These are phyloP conservation scores for Cerceris ruficornis DNA, from an alignment of 2,888 invertebrate genomes.

Conservation along the genomic window DNA sequence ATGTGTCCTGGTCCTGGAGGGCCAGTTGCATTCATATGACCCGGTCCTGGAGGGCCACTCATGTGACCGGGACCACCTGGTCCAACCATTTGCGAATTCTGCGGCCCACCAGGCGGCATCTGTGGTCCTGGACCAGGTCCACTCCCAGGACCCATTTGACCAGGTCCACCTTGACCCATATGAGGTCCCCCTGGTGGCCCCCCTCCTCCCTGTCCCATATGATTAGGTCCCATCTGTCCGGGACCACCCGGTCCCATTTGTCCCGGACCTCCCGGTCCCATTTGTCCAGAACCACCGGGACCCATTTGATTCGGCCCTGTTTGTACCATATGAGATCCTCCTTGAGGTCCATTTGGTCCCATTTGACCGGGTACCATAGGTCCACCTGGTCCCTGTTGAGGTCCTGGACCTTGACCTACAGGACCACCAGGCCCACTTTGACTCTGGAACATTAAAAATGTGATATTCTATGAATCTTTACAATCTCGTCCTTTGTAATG, in stretches of 20 bases:
- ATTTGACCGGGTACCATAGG: constrained; percentile 72
- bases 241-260: constrained; percentile 70
- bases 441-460: constrained; percentile 61
- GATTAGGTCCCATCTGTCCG: constrained; percentile 68
- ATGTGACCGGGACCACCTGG: constrained; percentile 73
- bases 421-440: constrained; percentile 74
- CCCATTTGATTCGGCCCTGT: constrained; percentile 68
- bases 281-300: constrained; percentile 64
- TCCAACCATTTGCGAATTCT: constrained; percentile 68
- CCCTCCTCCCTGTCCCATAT: constrained; percentile 72
- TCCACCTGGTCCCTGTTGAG: constrained; percentile 75
- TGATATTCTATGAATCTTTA: background rate
- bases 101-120: constrained; percentile 73
- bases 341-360: constrained; percentile 71
- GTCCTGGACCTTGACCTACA: constrained; percentile 70
- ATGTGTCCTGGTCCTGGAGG: constrained; percentile 67
- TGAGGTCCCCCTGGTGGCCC: constrained; percentile 65
- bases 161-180: constrained; percentile 56
- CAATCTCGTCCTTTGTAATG: no score
- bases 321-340: constrained; percentile 69
- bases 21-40: constrained; percentile 64
- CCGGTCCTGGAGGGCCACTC: constrained; percentile 52
- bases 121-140: constrained; percentile 52
- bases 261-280: constrained; percentile 61
- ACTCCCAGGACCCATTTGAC: constrained; percentile 65